Conservation (phyloP, 1,140 invertebrate genomes). For the Ceratina australensis region DNA sequence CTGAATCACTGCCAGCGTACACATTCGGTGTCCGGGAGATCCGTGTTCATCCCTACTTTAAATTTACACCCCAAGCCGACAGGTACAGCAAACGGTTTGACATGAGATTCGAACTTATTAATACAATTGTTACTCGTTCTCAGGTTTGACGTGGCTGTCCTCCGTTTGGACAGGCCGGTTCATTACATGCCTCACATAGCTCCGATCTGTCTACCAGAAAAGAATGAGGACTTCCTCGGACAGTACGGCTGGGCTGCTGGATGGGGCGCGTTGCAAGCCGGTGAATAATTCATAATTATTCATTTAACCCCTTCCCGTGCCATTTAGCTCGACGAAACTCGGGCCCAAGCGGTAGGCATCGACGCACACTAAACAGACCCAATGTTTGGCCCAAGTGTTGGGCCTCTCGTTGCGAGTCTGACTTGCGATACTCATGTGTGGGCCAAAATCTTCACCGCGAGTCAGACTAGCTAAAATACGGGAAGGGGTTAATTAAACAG, state of each 20-base stretch:
- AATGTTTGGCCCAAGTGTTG: no score
- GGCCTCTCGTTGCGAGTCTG: no score
- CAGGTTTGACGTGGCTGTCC: constrained; percentile 94
- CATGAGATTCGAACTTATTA: not conserved
- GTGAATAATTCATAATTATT: constrained; percentile 75
- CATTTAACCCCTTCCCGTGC: no score
- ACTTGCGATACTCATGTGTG: no score
- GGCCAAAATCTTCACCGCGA: no score
- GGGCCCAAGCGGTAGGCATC: no score
- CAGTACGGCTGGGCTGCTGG: constrained; percentile 95
- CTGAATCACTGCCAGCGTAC: constrained; percentile 93
- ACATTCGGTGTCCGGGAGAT: constrained; percentile 94
- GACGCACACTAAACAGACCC: no score
- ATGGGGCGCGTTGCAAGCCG: constrained; percentile 94
- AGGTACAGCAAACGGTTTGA: constrained; percentile 65
- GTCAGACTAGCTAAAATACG: no score
- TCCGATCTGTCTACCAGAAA: constrained; percentile 94
- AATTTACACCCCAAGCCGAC: constrained; percentile 95
- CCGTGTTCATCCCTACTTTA: constrained; percentile 95
- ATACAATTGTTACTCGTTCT: not conserved
- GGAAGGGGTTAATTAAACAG: no score
- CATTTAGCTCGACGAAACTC: no score
- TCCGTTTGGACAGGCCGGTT: constrained; percentile 92
- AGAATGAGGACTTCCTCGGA: constrained; percentile 93
- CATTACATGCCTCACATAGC: constrained; percentile 95